A percentile compares a stretch with the other conserved stretches of the same genome.
Evolutionary conservation across 2,888 invertebrate genomes (phyloP).

Genomic region (Arrhopalites spinosus): DNA sequence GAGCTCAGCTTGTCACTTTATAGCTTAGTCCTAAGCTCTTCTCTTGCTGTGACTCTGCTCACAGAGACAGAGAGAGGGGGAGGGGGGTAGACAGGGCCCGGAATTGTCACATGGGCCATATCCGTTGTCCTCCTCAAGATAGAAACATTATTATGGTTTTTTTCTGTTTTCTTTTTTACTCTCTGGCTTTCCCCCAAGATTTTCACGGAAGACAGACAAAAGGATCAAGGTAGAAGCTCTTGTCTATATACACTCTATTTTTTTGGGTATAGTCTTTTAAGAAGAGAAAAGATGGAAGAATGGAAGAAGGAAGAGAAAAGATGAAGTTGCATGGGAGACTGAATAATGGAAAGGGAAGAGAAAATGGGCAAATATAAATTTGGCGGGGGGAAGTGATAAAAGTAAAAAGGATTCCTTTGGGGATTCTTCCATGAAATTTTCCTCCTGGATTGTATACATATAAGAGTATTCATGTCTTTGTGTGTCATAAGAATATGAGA

Average conservation of each 20-base stretch:
- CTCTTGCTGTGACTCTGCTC: too few species aligned
- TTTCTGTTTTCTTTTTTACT: not conserved
- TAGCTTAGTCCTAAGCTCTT: too few species aligned
- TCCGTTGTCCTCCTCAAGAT: not conserved
- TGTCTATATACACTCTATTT: not conserved
- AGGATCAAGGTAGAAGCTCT: too few species aligned
- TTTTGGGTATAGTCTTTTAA: not conserved
- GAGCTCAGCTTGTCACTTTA: too few species aligned
- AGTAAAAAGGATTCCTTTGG: constrained; percentile 23
- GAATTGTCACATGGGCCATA: constrained; percentile 5
- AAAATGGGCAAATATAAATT: constrained; percentile 25
- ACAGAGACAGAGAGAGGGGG: not conserved
- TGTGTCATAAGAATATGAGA: too few species aligned
- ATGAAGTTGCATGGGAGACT: not conserved
- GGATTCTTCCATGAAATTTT: constrained; percentile 13
- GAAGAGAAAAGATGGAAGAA: not conserved
- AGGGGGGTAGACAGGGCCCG: not conserved
- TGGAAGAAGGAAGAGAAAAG: not conserved
- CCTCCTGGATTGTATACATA: too few species aligned
- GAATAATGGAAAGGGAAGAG: not conserved
- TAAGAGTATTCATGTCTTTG: too few species aligned
- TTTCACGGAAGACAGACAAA: too few species aligned
- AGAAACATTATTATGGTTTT: not conserved
- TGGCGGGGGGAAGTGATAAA: constrained; percentile 19
- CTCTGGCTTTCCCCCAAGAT: too few species aligned